Base-by-base conservation (phyloP, 2,113 vertebrate species). In the Promerops cafer region DNA sequence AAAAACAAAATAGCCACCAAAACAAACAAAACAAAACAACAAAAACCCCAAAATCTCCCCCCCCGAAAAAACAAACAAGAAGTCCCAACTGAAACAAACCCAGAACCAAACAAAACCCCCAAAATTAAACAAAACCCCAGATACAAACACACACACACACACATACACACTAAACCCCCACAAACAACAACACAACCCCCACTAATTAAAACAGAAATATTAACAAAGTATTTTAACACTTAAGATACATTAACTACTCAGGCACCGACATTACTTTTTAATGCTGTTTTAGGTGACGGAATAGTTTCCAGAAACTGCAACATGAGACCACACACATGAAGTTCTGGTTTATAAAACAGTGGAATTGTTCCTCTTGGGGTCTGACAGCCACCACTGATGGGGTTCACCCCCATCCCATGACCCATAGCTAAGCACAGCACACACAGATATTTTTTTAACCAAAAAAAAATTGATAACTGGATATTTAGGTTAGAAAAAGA, bases 291-390 rank as follows among this genome's bases (percentile, higher is more conserved):
- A 37, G 65, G 28, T 9, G 33, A 45, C 4, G 0, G 9, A 85
- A 33, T 10, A 13, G 4, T 40, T 83, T 50, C 13, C 35, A 60
- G 7, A 35, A 59, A 53, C 13, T 35, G 49, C 11, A 24, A n/a
- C 2, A 1, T 12, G 27, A 60, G 16, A 37, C 11, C 39, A 37
- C 8, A 72, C 0, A 0, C 13, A 33, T 16, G 13, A 77, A 35
- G 9, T 30, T 63, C 24, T 49, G 23, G 27, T 53, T 45, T 63
- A 54, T 30, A 23, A 69, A 6, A 59, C 45, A 56, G 7, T 17
- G 14, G 33, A 50, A 39, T 4, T 45, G 35, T 15, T 54, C 11
- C 8, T 24, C 9, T 11, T 37, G 30, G 54, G 7, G 53, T 20
- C 47, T 66, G 49, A 28, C 42, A 31, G 11, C 8, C 27, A 24